Evolutionary conservation across 2,113 vertebrate species (phyloP).

Genomic region (Sorex fumeus): DNA sequence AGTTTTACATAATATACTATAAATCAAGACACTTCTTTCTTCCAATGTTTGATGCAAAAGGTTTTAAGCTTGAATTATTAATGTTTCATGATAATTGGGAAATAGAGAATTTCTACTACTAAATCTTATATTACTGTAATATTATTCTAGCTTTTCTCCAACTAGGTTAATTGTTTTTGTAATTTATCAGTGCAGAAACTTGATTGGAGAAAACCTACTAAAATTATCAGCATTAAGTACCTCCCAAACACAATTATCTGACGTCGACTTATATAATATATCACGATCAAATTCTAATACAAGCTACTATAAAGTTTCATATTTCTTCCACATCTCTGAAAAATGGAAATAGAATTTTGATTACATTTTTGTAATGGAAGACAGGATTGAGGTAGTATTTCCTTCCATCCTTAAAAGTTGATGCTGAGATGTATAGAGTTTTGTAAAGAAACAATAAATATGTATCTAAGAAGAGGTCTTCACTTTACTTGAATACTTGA

Average conservation of each 20-base stretch:
- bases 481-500: too few relatives aligned
- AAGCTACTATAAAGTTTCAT: background rate
- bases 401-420: background rate
- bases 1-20: background rate
- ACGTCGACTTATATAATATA: background rate
- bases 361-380: background rate
- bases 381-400: constrained; percentile 37
- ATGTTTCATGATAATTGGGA: background rate
- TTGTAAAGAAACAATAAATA: background rate
- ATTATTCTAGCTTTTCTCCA: background rate
- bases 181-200: too few relatives aligned
- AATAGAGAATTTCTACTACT: background rate
- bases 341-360: constrained; percentile 6
- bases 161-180: background rate
- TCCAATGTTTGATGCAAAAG: background rate
- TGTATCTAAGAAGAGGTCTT: background rate
- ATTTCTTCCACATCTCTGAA: background rate
- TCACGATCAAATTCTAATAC: background rate
- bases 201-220: too few relatives aligned
- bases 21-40: background rate
- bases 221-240: background rate
- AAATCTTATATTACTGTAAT: background rate
- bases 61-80: background rate
- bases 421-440: too few relatives aligned
- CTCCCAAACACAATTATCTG: background rate